Percentiles rank a stretch among this genome's conserved stretches.
Conservation (phyloP, 1,140 invertebrate species). For the Eueides isabella region DNA sequence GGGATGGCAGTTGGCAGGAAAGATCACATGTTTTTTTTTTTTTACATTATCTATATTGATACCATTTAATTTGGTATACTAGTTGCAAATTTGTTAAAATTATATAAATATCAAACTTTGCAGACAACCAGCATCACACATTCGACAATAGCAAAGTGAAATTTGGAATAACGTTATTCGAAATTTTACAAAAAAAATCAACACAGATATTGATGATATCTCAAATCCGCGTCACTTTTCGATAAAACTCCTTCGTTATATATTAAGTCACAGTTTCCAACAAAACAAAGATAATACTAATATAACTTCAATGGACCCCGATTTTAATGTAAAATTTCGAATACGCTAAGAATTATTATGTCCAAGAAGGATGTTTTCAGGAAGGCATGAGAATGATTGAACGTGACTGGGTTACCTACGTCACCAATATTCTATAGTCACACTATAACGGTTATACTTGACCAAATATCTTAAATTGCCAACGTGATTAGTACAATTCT, state of each 20-base stretch:
- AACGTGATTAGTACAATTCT: background rate
- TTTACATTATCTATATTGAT: too few species aligned
- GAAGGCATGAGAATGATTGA: constrained; percentile 6
- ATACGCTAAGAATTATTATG: constrained; percentile 5
- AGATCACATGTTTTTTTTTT: too few species aligned
- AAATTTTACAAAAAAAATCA: background rate
- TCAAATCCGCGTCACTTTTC: background rate
- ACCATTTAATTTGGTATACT: too few species aligned
- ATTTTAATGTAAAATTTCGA: background rate
- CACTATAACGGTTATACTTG: background rate
- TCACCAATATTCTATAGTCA: background rate
- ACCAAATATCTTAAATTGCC: background rate
- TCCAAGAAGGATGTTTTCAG: constrained; percentile 6
- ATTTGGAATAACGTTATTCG: constrained; percentile 13
- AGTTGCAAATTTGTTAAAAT: too few species aligned
- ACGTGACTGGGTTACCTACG: background rate
- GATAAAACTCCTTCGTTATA: background rate
- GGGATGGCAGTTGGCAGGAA: background rate
- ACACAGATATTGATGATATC: background rate
- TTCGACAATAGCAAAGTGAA: background rate
- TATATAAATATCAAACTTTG: background rate
- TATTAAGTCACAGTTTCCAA: too few species aligned
- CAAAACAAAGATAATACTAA: too few species aligned
- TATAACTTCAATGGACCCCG: too few species aligned
- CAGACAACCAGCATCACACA: background rate